Conservation (phyloP, 2,797 vertebrate genomes). For the Hipposideros larvatus region DNA sequence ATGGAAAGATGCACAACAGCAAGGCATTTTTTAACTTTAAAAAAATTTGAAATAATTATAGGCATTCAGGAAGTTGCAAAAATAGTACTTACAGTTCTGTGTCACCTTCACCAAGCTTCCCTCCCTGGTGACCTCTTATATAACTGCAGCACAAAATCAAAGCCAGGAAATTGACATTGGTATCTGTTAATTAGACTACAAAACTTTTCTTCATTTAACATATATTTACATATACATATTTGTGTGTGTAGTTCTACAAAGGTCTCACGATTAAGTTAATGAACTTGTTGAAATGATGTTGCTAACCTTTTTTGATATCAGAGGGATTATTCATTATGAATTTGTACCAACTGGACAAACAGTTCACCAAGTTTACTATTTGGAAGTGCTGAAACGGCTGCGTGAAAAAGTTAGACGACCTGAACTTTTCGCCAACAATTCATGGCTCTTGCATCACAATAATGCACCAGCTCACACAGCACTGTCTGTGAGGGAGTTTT, state of each 20-base stretch:
- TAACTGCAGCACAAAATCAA: neutral
- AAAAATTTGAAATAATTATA: neutral
- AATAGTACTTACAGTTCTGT: neutral
- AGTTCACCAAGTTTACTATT: no score
- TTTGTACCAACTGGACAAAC: no score
- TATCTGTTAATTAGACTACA: neutral
- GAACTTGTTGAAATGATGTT: no score
- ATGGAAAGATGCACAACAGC: neutral
- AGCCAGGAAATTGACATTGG: neutral
- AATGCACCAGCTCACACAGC: no score
- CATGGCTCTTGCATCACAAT: no score
- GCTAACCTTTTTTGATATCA: no score
- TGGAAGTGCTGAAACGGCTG: no score
- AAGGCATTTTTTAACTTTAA: neutral
- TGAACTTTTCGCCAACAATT: no score
- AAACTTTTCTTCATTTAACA: neutral
- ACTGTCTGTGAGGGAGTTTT: no score
- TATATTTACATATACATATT: neutral
- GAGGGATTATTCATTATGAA: no score
- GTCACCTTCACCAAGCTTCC: neutral
- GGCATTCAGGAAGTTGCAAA: neutral
- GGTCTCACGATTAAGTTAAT: no score
- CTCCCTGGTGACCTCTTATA: neutral
- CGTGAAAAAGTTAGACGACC: no score
- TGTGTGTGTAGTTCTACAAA: neutral